Evolutionary conservation across 2,888 invertebrate genomes (phyloP), one percentile per base, ranked within the genome.

Genomic region (Mylabris sibirica): DNA sequence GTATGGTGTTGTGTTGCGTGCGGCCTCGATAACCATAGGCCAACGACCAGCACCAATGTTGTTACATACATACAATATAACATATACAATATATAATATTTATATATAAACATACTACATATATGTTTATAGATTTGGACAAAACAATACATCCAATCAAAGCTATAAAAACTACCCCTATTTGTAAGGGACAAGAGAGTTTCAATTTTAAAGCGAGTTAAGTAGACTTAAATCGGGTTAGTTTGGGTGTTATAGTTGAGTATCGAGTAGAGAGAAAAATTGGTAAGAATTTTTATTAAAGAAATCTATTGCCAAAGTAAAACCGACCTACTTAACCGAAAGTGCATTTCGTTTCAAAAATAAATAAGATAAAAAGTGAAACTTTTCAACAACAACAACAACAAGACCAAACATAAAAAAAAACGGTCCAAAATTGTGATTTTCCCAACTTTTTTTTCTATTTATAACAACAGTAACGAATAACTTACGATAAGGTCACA

Each of bases 1-100:
- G 70, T 61, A 62, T 49, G 63, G 63, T 35, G 63, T 69, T 67
- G 71, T 68, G 70, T 77, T 80, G 79, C 79, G 79, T 79, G 79
- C 80, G 82, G 79, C 82, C 81, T 82, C 82, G 82, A 81, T 82
- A 80, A 76, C 77, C 76, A 76, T 78, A 79, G 81, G 81, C 81
- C 82, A 82, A 81, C 80, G 82, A 82, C 81, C 81, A 81, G 65
- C 74, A 75, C 78, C 79, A 81, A 81, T 81, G 81, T 76, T 80
- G 71, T 70, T 66, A 70, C 61, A 76, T 79, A 57, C 53, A 57
- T 57, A 57, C 57, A 79, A 78, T 80, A 80, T 76, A 77, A 73
- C 75, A 71, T 73, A 75, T 72, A 75, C 74, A 75, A 76, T 72
- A 71, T 75, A 67, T 65, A 60, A 73, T 75, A 72, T 74, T 73